These are phyloP conservation scores for Caloenas nicobarica DNA, from an alignment of 2,113 vertebrate species.

Conservation along the genomic window DNA sequence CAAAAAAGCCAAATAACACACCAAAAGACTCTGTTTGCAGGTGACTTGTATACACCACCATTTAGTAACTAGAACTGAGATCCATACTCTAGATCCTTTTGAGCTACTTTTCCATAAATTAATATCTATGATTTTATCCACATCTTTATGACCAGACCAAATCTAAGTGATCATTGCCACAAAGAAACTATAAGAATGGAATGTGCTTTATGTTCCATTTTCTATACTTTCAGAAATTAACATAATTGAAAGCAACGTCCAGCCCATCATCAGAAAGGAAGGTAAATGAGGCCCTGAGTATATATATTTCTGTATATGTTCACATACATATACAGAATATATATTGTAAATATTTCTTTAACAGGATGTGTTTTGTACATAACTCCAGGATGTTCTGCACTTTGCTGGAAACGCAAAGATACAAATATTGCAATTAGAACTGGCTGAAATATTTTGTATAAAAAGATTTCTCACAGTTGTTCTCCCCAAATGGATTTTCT, in stretches of 20 bases:
- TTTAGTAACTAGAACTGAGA: background rate
- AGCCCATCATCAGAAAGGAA: conserved; percentile 77
- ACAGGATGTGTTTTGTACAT: background rate
- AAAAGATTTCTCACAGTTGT: background rate
- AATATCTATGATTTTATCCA: background rate
- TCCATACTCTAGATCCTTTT: background rate
- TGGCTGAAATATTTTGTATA: background rate
- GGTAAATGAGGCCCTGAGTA: conserved; percentile 65
- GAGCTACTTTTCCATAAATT: background rate
- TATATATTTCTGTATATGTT: conserved; percentile 52
- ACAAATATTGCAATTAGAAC: conserved; percentile 62
- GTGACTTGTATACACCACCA: background rate
- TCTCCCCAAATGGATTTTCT: background rate
- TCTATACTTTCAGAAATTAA: conserved; percentile 81
- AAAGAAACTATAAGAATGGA: conserved; percentile 5
- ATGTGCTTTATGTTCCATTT: conserved; percentile 65
- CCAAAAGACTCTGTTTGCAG: background rate
- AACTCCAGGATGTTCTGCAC: background rate
- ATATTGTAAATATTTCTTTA: conserved; percentile 1
- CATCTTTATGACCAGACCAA: background rate
- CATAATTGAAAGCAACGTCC: conserved; percentile 79
- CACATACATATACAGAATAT: conserved; percentile 17
- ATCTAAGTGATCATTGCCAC: background rate
- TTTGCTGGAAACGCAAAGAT: conserved; percentile 57
- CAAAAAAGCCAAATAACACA: conserved; percentile 12